Evolutionary conservation across 1,140 invertebrate genomes (phyloP).

Genomic region (Octopus sinensis): DNA sequence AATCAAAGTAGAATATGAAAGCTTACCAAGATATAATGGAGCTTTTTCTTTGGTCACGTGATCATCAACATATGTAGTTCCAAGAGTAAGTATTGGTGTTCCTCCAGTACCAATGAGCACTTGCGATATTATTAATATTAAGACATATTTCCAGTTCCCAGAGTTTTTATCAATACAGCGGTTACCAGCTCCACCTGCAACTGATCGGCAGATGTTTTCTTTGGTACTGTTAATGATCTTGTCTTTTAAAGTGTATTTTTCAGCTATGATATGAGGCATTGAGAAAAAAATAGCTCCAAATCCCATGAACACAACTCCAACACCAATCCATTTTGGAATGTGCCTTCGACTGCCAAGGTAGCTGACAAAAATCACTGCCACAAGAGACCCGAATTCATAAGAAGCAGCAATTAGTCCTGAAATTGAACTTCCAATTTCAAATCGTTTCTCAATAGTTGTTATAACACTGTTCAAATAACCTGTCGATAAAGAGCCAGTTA

Average conservation of each 20-base stretch:
- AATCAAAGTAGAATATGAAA: not conserved
- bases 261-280: slow-evolving; percentile 60
- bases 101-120: slow-evolving; percentile 62
- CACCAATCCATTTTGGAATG: slow-evolving; percentile 92
- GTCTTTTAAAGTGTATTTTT: slow-evolving; percentile 57
- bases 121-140: slow-evolving; percentile 61
- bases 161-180: slow-evolving; percentile 49
- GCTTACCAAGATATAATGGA: slow-evolving; percentile 61
- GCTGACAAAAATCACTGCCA: slow-evolving; percentile 91
- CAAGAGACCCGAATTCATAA: slow-evolving; percentile 91
- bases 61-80: slow-evolving; percentile 64
- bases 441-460: slow-evolving; percentile 93
- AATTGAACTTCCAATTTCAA: slow-evolving; percentile 89
- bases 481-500: slow-evolving; percentile 58
- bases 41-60: slow-evolving; percentile 62
- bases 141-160: slow-evolving; percentile 57
- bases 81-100: slow-evolving; percentile 62
- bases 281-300: slow-evolving; percentile 83
- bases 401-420: slow-evolving; percentile 89
- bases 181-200: slow-evolving; percentile 6
- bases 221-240: slow-evolving; percentile 52
- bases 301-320: slow-evolving; percentile 82
- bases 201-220: slow-evolving; percentile 46
- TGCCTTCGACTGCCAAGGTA: slow-evolving; percentile 92
- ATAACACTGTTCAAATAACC: slow-evolving; percentile 92